phyloP scores from a whole-genome alignment of 2,888 invertebrate genomes.

The Cryptocheilus praepositus region DNA sequence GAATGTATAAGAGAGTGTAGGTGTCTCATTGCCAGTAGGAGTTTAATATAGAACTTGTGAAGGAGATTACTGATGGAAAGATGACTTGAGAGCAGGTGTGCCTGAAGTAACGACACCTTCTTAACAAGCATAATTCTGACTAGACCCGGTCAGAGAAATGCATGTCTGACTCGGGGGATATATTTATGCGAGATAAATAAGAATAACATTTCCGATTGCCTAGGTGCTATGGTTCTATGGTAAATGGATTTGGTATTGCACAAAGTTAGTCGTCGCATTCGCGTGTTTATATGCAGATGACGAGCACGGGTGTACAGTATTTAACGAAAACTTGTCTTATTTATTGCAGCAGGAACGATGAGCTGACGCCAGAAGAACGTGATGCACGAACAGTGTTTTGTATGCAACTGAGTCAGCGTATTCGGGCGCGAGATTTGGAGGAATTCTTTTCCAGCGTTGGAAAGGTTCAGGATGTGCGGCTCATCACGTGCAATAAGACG shows the following conservation, averaged over 20 bases:
- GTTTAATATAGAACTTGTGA: too few species aligned
- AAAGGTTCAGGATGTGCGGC: conserved; percentile 97
- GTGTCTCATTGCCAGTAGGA: too few species aligned
- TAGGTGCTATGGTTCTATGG: background rate
- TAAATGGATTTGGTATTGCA: too few species aligned
- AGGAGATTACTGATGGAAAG: too few species aligned
- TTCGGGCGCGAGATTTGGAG: conserved; percentile 94
- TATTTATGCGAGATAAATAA: conserved; percentile 53
- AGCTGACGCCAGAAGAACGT: conserved; percentile 96
- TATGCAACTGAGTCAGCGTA: conserved; percentile 97
- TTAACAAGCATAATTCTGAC: conserved; percentile 55
- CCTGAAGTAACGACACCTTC: too few species aligned
- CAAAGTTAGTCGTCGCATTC: too few species aligned
- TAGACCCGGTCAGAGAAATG: conserved; percentile 46
- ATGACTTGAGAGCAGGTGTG: too few species aligned
- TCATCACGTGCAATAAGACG: conserved; percentile 99
- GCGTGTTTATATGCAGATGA: background rate
- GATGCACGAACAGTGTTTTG: conserved; percentile 99
- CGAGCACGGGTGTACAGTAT: background rate
- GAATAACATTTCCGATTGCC: conserved; percentile 13
- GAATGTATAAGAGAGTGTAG: too few species aligned
- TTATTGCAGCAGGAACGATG: conserved; percentile 71
- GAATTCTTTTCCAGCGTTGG: conserved; percentile 99
- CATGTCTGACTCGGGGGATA: conserved; percentile 48
- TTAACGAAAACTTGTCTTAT: conserved; percentile 7